Conservation (phyloP, 2,113 vertebrate species). For the Eurypyga helias region DNA sequence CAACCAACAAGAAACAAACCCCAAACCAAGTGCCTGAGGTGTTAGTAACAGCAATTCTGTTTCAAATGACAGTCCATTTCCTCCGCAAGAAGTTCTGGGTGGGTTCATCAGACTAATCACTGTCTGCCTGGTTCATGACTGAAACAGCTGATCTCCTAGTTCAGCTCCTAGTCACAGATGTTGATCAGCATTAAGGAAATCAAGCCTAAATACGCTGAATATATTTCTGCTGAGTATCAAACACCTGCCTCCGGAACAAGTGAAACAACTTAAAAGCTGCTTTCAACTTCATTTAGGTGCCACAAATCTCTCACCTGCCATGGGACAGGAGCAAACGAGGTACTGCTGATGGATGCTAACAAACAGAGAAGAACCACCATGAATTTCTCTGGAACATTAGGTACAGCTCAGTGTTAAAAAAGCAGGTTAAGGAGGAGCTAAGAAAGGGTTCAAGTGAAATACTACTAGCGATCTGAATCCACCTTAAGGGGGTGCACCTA, state of each 20-base stretch:
- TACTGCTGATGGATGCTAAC: neutral
- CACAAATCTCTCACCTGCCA: neutral
- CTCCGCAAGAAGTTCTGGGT: neutral
- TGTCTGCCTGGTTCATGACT: neutral
- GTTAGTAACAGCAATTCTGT: neutral
- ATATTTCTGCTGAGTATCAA: neutral
- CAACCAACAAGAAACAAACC: neutral
- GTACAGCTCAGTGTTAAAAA: neutral
- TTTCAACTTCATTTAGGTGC: neutral
- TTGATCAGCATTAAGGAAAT: neutral
- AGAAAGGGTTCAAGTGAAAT: neutral
- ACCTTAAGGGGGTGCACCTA: neutral
- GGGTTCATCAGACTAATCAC: neutral
- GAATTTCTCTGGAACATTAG: neutral
- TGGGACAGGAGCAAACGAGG: neutral
- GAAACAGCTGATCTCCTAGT: neutral
- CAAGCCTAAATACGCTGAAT: neutral
- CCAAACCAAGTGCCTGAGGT: neutral
- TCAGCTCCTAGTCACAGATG: neutral
- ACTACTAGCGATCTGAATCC: neutral
- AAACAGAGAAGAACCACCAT: neutral
- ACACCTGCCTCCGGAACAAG: neutral
- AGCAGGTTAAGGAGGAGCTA: neutral
- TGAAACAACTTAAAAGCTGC: neutral
- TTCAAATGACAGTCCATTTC: neutral